Evolutionary conservation across 2,113 vertebrate genomes (phyloP).

Genomic region (Garra rufa): DNA sequence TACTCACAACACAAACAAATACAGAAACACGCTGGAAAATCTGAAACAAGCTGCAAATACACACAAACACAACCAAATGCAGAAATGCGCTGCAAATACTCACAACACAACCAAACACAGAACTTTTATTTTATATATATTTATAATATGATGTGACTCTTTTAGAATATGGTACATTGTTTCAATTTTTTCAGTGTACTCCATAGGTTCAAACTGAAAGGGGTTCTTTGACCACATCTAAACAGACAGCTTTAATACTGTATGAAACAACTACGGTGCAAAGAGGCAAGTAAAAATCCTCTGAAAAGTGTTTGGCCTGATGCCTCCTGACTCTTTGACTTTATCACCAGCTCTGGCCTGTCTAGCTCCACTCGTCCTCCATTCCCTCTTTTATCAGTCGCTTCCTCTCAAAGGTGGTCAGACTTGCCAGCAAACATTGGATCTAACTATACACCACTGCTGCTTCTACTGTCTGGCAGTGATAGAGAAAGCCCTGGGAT

Average conservation of each 20-base stretch:
- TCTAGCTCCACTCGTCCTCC: slow-evolving; percentile 1
- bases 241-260: slow-evolving; percentile 19
- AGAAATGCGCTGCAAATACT: too few species aligned
- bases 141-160: too few species aligned
- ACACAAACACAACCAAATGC: too few species aligned
- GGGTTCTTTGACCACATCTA: not conserved
- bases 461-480: slow-evolving; percentile 13
- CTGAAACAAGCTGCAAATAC: too few species aligned
- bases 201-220: not conserved
- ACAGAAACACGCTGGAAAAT: too few species aligned
- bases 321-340: slow-evolving; percentile 14
- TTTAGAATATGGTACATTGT: too few species aligned
- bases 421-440: slow-evolving; percentile 21
- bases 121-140: too few species aligned
- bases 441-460: slow-evolving; percentile 15
- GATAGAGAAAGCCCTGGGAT: not conserved
- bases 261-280: not conserved
- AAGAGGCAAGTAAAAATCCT: not conserved
- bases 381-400: slow-evolving; percentile 20
- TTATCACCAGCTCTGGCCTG: not conserved
- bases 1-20: too few species aligned
- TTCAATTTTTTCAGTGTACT: too few species aligned
- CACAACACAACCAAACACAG: too few species aligned
- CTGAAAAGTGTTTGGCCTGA: slow-evolving; percentile 18
- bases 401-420: slow-evolving; percentile 19